Evolutionary conservation across 2,797 vertebrate genomes (phyloP).

Genomic region (Percopsis omiscomaycus): DNA sequence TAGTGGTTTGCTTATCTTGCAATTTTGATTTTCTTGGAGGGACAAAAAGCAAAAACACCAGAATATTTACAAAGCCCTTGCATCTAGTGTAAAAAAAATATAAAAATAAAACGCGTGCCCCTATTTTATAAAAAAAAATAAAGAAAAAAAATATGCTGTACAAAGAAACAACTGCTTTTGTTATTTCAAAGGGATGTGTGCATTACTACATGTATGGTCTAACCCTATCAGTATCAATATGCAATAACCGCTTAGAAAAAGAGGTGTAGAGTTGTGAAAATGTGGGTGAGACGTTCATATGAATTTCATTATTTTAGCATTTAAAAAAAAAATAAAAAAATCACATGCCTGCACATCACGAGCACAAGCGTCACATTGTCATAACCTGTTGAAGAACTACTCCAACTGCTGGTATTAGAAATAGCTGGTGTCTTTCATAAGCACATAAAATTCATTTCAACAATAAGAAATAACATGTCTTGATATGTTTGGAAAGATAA

Average conservation of each 20-base stretch:
- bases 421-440: slow-evolving; percentile 66
- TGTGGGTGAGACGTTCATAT: slow-evolving; percentile 26
- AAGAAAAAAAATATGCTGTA: slow-evolving; percentile 36
- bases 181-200: slow-evolving; percentile 47
- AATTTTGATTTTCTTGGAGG: slow-evolving; percentile 41
- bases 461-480: slow-evolving; percentile 48
- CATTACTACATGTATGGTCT: slow-evolving; percentile 63
- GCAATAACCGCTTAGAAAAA: slow-evolving; percentile 40
- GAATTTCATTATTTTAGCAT: slow-evolving; percentile 32
- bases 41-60: slow-evolving; percentile 36
- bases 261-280: slow-evolving; percentile 49
- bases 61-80: slow-evolving; percentile 58
- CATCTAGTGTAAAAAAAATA: slow-evolving; percentile 49
- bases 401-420: slow-evolving; percentile 58
- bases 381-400: slow-evolving; percentile 43
- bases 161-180: slow-evolving; percentile 62
- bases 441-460: slow-evolving; percentile 52
- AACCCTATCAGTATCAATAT: slow-evolving; percentile 37
- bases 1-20: slow-evolving; percentile 61
- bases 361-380: slow-evolving; percentile 37
- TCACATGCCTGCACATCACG: slow-evolving; percentile 24
- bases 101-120: slow-evolving; percentile 51
- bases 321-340: no score
- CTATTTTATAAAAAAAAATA: slow-evolving; percentile 45
- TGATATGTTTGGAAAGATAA: slow-evolving; percentile 69